Evolutionary conservation across 2,113 vertebrate genomes (phyloP).

Genomic region (Ictalurus furcatus): DNA sequence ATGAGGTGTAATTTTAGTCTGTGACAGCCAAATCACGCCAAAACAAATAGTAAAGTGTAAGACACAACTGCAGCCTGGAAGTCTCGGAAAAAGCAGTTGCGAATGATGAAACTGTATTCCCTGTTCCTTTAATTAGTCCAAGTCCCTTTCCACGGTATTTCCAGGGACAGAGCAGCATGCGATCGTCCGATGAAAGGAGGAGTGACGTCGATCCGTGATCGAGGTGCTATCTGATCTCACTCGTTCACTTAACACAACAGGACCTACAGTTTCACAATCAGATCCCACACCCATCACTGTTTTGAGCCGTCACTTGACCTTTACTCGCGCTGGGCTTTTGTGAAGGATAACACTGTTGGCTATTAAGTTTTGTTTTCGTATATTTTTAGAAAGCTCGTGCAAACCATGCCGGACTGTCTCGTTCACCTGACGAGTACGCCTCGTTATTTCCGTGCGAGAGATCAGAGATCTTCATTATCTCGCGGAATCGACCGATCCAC

Average conservation of each 20-base stretch:
- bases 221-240: constrained; percentile 36
- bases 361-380: background rate
- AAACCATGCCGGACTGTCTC: background rate
- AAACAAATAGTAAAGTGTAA: background rate
- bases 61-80: background rate
- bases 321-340: background rate
- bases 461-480: background rate
- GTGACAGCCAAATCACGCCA: background rate
- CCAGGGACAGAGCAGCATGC: constrained; percentile 46
- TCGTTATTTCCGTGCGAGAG: constrained; percentile 25
- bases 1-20: background rate
- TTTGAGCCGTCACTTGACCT: constrained; percentile 14
- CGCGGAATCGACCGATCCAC: constrained; percentile 29
- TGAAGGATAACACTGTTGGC: constrained; percentile 1
- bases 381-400: background rate
- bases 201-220: constrained; percentile 23
- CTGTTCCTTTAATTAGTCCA: background rate
- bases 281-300: constrained; percentile 22
- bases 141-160: background rate
- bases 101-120: background rate
- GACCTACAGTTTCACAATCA: constrained; percentile 14
- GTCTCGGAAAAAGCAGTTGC: background rate
- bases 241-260: constrained; percentile 23
- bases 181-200: constrained; percentile 65
- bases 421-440: constrained; percentile 59